Conservation (phyloP, 1,140 invertebrate genomes). For the Papilio polyxenes region DNA sequence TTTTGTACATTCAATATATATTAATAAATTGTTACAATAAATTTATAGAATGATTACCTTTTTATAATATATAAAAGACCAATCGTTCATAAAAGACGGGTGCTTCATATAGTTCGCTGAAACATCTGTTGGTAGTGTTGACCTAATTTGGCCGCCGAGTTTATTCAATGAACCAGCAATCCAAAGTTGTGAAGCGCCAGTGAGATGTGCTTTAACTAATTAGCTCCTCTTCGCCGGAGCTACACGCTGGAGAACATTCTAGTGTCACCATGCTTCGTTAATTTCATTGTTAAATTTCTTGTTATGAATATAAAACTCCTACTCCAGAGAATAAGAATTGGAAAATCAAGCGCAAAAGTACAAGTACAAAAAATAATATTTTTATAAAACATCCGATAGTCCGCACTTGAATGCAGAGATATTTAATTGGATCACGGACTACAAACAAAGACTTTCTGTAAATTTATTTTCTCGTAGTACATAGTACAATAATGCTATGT, state of each 20-base stretch:
- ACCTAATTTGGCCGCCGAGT: neutral
- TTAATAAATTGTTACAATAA: neutral
- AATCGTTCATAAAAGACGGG: neutral
- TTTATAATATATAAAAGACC: neutral
- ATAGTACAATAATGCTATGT: too few relatives aligned
- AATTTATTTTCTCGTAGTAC: too few relatives aligned
- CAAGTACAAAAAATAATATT: neutral
- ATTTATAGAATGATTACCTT: neutral
- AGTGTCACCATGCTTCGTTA: neutral
- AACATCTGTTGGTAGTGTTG: conserved; percentile 21
- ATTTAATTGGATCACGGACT: neutral
- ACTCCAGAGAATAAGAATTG: neutral
- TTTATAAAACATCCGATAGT: neutral
- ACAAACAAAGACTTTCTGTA: neutral
- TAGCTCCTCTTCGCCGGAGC: conserved; percentile 6
- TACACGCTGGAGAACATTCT: neutral
- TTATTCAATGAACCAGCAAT: conserved; percentile 20
- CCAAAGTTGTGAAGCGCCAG: neutral
- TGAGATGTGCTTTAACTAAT: conserved; percentile 22
- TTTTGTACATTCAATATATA: too few relatives aligned
- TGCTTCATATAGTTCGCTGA: neutral
- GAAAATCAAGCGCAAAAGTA: neutral
- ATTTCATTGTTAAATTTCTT: conserved; percentile 10
- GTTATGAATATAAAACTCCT: neutral
- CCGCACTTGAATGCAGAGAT: neutral